Evolutionary conservation across 2,113 vertebrate species (phyloP).

Genomic region (Pterophyllum scalare): DNA sequence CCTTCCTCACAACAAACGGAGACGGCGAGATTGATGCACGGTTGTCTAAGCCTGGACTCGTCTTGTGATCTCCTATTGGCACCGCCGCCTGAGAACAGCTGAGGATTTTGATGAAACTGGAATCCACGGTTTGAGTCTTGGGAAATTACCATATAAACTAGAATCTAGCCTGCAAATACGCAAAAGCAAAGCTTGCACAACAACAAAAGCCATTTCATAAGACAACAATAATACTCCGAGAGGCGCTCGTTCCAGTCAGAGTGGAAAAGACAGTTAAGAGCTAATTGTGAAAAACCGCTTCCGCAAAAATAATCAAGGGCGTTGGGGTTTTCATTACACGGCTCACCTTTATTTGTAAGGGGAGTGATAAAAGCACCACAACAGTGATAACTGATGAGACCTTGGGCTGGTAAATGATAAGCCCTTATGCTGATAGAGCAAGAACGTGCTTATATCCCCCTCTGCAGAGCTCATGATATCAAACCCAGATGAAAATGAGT

Average conservation of each 20-base stretch:
- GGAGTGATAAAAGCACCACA: slow-evolving; percentile 33
- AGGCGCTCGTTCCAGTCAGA: background rate
- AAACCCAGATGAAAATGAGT: background rate
- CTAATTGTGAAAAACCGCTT: slow-evolving; percentile 15
- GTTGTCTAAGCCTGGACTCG: slow-evolving; percentile 30
- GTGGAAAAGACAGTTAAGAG: background rate
- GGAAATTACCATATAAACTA: slow-evolving; percentile 7
- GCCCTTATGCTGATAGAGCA: slow-evolving; percentile 28
- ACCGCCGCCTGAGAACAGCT: background rate
- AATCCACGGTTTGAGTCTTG: slow-evolving; percentile 14
- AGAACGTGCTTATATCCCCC: slow-evolving; percentile 9
- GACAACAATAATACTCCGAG: background rate
- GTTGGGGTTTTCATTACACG: background rate
- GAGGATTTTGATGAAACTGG: slow-evolving; percentile 10
- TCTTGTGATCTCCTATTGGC: slow-evolving; percentile 38
- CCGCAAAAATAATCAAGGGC: slow-evolving; percentile 4
- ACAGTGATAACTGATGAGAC: slow-evolving; percentile 30
- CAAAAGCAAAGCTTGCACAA: slow-evolving; percentile 9
- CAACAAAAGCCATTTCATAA: slow-evolving; percentile 5
- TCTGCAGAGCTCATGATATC: slow-evolving; percentile 17
- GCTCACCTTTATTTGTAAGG: slow-evolving; percentile 25
- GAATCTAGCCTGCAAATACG: background rate
- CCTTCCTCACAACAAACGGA: slow-evolving; percentile 32
- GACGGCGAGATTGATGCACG: slow-evolving; percentile 35
- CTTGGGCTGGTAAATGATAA: slow-evolving; percentile 48